Evolutionary conservation across 2,888 invertebrate genomes (phyloP).

Genomic region (Creontiades dilutus): DNA sequence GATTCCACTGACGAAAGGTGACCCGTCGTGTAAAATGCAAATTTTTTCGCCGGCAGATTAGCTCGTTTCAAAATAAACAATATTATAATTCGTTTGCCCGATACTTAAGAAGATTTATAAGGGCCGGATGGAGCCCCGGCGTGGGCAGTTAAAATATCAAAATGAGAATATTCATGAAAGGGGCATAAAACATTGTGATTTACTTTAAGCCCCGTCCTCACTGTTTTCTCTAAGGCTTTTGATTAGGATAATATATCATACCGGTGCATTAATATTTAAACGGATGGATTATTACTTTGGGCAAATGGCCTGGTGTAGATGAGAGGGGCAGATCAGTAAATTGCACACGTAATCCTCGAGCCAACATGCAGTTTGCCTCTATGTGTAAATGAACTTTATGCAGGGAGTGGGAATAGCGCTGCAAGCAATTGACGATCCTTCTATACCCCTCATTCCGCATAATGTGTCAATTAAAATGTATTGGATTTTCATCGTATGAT

Average conservation of each 20-base stretch:
- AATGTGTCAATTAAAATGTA: slow-evolving; percentile 39
- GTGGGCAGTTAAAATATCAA: slow-evolving; percentile 71
- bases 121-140: slow-evolving; percentile 43
- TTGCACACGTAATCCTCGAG: background rate
- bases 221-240: slow-evolving; percentile 66
- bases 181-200: slow-evolving; percentile 69
- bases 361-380: background rate
- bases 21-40: background rate
- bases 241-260: slow-evolving; percentile 68
- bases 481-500: background rate
- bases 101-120: slow-evolving; percentile 66
- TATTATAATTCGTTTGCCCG: slow-evolving; percentile 47
- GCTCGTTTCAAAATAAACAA: slow-evolving; percentile 39
- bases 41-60: slow-evolving; percentile 29
- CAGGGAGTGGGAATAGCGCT: background rate
- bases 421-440: background rate
- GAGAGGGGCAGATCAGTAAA: background rate
- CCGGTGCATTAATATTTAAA: slow-evolving; percentile 69
- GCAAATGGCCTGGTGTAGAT: background rate
- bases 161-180: slow-evolving; percentile 70
- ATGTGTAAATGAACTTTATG: slow-evolving; percentile 6
- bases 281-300: slow-evolving; percentile 30
- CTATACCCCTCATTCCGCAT: background rate
- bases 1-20: background rate
- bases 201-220: slow-evolving; percentile 49